These are phyloP conservation scores for Eilema griseolum DNA, from an alignment of 2,888 invertebrate genomes.

Conservation along the genomic window DNA sequence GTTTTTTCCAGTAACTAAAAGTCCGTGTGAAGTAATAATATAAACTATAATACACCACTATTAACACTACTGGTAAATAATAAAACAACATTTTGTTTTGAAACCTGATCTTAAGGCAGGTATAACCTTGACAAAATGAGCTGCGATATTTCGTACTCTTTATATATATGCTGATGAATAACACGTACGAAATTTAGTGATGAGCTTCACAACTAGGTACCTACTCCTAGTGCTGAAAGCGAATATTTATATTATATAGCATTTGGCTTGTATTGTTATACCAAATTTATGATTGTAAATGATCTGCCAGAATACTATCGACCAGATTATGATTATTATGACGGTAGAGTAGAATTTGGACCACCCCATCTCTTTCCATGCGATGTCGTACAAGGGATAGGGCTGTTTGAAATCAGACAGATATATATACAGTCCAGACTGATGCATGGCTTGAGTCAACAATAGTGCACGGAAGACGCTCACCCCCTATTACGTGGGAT, in stretches of 20 bases:
- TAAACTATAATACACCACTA: conserved; percentile 8
- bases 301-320: too few species aligned
- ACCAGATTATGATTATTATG: too few species aligned
- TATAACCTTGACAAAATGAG: conserved; percentile 1
- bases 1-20: conserved; percentile 42
- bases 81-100: conserved; percentile 5
- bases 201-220: background rate
- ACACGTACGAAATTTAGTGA: background rate
- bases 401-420: too few species aligned
- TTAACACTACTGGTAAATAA: conserved; percentile 13
- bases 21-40: conserved; percentile 44
- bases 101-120: background rate
- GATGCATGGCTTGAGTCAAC: too few species aligned
- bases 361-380: too few species aligned
- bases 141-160: background rate
- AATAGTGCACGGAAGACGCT: too few species aligned
- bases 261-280: background rate
- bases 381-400: too few species aligned
- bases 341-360: too few species aligned
- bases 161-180: background rate
- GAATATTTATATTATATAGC: background rate
- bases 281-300: background rate
- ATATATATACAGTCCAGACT: too few species aligned
- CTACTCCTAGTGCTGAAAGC: background rate
- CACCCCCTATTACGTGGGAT: too few species aligned